Base-by-base conservation (phyloP, 1,140 invertebrate genomes). In the Agrilus planipennis region DNA sequence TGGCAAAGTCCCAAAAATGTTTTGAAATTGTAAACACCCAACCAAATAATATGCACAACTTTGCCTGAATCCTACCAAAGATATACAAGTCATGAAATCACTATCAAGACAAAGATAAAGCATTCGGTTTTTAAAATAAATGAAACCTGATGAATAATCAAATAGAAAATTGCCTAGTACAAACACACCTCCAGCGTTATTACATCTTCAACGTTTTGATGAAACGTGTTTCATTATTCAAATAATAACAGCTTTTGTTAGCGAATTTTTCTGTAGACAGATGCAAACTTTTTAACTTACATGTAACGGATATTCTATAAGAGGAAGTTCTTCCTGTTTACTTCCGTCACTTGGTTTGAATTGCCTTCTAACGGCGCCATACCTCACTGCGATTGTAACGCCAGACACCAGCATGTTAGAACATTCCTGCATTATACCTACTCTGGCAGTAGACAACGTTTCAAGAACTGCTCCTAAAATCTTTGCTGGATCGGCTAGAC, bases 291-390 rank as follows among this genome's bases (percentile, higher is more conserved):
- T 25, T 25, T 25, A 7, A 67, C 70, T 69, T 52, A 81, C 75
- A 61, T 89, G 88, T 40, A 90, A 65, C 58, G 86, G 89, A 71
- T 96, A 96, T 62, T 95, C 89, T 39, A 97, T 69, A 30, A 95
- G 81, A 16, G 89, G 77, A 41, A 80, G 69, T 67, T 93, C 88
- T 21, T 43, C 25, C 14, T 41, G 35, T n/a, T n/a, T n/a, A n/a
- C n/a, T n/a, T 5, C 16, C 4, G 23, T 22, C 23, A 4, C 14
- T 23, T 3, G 34, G 21, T 12, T 21, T 86, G 64, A 95, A 97
- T 67, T 97, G 93, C 60, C 75, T 81, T 34, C 93, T 69, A 1
- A 84, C 79, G 2, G 85, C 87, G 19, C 88, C 87, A 67, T 97
- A 97, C 22, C 93, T 71, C 16, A 93, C 70, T 1, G 89, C 86